Evolutionary conservation across 2,797 vertebrate genomes (phyloP).

Genomic region (Anisognathus igniventris): DNA sequence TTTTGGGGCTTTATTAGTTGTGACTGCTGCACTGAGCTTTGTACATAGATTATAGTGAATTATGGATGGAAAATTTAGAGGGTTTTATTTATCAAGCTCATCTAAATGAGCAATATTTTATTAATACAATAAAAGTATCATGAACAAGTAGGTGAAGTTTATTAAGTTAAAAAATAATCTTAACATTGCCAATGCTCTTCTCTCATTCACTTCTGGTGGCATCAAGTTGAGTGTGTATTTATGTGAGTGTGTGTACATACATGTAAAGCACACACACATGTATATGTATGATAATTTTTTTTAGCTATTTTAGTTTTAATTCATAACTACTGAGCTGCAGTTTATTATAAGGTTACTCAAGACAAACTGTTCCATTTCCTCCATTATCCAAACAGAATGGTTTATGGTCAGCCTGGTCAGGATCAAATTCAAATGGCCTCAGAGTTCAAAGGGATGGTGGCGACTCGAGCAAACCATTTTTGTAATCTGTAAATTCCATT

Average conservation of each 20-base stretch:
- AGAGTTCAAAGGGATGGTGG: slow-evolving; percentile 55
- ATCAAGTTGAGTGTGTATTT: background rate
- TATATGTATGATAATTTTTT: background rate
- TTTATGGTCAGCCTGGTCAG: slow-evolving; percentile 52
- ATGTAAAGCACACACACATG: background rate
- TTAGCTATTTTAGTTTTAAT: slow-evolving; percentile 30
- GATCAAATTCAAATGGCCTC: slow-evolving; percentile 49
- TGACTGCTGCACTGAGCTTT: slow-evolving; percentile 22
- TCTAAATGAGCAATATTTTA: slow-evolving; percentile 45
- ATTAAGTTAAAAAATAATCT: slow-evolving; percentile 19
- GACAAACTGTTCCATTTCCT: slow-evolving; percentile 62
- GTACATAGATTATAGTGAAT: slow-evolving; percentile 36
- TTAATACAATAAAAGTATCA: slow-evolving; percentile 47
- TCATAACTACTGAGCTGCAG: slow-evolving; percentile 32
- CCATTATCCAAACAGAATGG: slow-evolving; percentile 45
- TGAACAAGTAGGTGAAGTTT: slow-evolving; percentile 34
- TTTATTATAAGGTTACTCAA: slow-evolving; percentile 61
- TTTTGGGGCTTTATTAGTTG: background rate
- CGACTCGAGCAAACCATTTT: slow-evolving; percentile 54
- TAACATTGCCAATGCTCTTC: background rate
- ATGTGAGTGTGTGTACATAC: background rate
- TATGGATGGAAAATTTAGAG: slow-evolving; percentile 12
- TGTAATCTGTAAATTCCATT: slow-evolving; percentile 59
- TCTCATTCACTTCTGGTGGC: background rate
- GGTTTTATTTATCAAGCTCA: slow-evolving; percentile 32